These are phyloP conservation scores for Bombycilla garrulus DNA, from an alignment of 2,113 vertebrate genomes.

Conservation along the genomic window DNA sequence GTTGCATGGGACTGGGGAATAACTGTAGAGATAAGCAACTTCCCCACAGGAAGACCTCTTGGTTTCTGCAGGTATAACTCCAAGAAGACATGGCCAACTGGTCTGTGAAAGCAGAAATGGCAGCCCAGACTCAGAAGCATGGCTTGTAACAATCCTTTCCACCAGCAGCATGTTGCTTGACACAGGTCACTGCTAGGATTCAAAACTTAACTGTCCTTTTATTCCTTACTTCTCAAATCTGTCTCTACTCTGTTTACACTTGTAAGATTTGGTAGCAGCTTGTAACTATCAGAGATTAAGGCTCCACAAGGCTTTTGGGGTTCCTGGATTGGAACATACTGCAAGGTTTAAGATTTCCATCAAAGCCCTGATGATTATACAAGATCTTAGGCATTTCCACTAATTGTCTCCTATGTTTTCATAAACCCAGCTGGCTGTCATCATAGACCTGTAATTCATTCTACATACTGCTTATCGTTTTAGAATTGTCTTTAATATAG, in stretches of 20 bases:
- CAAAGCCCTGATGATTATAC: background rate
- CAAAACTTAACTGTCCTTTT: background rate
- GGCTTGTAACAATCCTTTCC: background rate
- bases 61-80: background rate
- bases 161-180: background rate
- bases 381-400: background rate
- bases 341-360: background rate
- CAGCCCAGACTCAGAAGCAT: fast-evolving
- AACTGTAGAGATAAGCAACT: background rate
- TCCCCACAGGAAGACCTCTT: background rate
- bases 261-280: background rate
- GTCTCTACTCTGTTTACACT: background rate
- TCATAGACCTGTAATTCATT: background rate
- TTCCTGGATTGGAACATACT: background rate
- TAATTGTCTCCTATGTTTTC: background rate
- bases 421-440: background rate
- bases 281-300: background rate
- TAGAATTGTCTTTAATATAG: background rate
- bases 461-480: background rate
- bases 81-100: background rate
- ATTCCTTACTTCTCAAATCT: background rate
- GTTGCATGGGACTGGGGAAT: background rate
- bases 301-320: background rate
- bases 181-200: background rate
- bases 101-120: background rate